Percentiles rank a stretch among this genome's conserved stretches.
These are phyloP conservation scores for Masnerella sp. DNA, from an alignment of 2,888 invertebrate genomes.

Conservation along the genomic window DNA sequence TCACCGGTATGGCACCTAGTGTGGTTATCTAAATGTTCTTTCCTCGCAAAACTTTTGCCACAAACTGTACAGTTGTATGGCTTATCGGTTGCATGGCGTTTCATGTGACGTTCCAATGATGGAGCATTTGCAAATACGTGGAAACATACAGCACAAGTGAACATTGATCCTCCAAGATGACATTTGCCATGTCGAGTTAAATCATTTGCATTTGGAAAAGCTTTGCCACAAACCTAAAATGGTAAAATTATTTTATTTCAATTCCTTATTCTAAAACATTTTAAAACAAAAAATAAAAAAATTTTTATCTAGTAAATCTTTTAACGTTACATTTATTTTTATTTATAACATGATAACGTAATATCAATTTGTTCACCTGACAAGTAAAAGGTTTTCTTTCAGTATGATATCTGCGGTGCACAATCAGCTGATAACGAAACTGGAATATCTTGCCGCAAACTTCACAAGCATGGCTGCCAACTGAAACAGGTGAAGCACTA, in stretches of 20 bases:
- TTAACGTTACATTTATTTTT: too few relatives aligned
- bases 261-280: too few relatives aligned
- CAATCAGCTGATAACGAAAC: conserved; percentile 91
- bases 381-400: conserved; percentile 90
- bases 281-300: too few relatives aligned
- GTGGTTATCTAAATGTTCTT: conserved; percentile 92
- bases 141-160: conserved; percentile 85
- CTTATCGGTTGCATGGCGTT: conserved; percentile 89
- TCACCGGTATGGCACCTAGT: conserved; percentile 90
- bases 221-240: conserved; percentile 86
- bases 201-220: conserved; percentile 88
- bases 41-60: conserved; percentile 91
- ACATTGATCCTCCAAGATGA: conserved; percentile 88
- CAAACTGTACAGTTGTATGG: conserved; percentile 91
- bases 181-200: conserved; percentile 90
- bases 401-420: conserved; percentile 91
- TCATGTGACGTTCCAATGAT: conserved; percentile 85
- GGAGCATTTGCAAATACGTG: conserved; percentile 87
- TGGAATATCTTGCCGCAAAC: conserved; percentile 92
- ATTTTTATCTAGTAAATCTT: too few relatives aligned
- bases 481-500: conserved; percentile 81
- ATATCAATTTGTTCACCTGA: conserved; percentile 73
- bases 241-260: background rate
- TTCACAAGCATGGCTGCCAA: conserved; percentile 87
- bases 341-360: too few relatives aligned